Evolutionary conservation across 1,140 invertebrate genomes (phyloP).

Genomic region (Drosophila virilis): DNA sequence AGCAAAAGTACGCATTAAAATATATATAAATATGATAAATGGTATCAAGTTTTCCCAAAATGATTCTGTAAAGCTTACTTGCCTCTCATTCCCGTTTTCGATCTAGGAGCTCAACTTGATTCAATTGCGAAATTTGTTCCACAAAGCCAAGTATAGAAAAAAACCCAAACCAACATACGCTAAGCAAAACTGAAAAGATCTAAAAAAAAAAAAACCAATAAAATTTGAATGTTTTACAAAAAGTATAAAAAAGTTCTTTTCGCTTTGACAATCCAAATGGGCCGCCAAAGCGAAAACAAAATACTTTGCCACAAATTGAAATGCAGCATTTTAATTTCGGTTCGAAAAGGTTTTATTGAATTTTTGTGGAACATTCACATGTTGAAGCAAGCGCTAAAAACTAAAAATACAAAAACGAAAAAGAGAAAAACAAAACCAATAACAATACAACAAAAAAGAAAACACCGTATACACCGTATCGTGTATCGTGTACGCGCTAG

Average conservation of each 20-base stretch:
- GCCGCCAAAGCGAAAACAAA: slow-evolving; percentile 61
- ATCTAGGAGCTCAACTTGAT: slow-evolving; percentile 84
- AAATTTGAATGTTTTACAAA: slow-evolving; percentile 82
- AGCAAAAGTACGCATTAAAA: slow-evolving; percentile 50
- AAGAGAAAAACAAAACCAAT: slow-evolving; percentile 41
- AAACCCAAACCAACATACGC: slow-evolving; percentile 41
- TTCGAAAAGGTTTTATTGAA: slow-evolving; percentile 53
- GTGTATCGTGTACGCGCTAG: slow-evolving; percentile 56
- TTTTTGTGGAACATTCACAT: slow-evolving; percentile 84
- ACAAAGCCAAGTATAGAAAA: slow-evolving; percentile 67
- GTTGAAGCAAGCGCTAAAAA: slow-evolving; percentile 83
- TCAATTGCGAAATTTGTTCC: slow-evolving; percentile 84
- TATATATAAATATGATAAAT: slow-evolving; percentile 61
- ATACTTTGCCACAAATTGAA: slow-evolving; percentile 66
- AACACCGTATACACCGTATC: slow-evolving; percentile 38
- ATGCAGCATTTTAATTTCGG: slow-evolving; percentile 73
- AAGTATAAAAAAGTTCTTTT: slow-evolving; percentile 59
- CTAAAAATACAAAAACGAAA: slow-evolving; percentile 55
- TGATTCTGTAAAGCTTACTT: slow-evolving; percentile 84
- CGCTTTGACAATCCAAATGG: slow-evolving; percentile 56
- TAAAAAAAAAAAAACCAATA: slow-evolving; percentile 44
- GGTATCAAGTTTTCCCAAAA: slow-evolving; percentile 84
- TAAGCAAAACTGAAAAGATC: slow-evolving; percentile 26
- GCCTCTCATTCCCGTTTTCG: slow-evolving; percentile 84
- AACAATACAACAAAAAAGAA: slow-evolving; percentile 31